Evolutionary conservation across 2,113 vertebrate genomes (phyloP).

Genomic region (Sminthopsis crassicaudata): DNA sequence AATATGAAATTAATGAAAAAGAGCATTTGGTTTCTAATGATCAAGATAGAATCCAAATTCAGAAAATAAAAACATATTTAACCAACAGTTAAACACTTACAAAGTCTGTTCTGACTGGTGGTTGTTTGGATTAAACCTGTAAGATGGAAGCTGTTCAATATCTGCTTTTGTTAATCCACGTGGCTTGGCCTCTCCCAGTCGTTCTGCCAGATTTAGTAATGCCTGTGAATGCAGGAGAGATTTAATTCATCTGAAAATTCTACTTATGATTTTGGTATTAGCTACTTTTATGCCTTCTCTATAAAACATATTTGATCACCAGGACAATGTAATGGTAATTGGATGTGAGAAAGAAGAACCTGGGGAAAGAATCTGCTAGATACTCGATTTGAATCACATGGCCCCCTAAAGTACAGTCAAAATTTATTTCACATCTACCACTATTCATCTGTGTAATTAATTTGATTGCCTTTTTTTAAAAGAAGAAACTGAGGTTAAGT

Average conservation of each 20-base stretch:
- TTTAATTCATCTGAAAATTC: slow-evolving; percentile 35
- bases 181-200: slow-evolving; percentile 97
- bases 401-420: background rate
- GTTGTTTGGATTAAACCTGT: slow-evolving; percentile 98
- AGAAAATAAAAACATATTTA: slow-evolving; percentile 23
- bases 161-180: slow-evolving; percentile 96
- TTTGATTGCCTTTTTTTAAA: background rate
- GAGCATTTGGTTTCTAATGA: background rate
- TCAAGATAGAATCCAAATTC: background rate
- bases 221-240: slow-evolving; percentile 84
- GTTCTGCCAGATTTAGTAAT: slow-evolving; percentile 95
- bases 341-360: background rate
- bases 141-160: slow-evolving; percentile 98
- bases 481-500: background rate
- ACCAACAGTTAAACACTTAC: slow-evolving; percentile 84
- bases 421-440: background rate
- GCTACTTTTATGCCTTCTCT: background rate
- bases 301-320: background rate
- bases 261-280: background rate
- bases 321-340: background rate
- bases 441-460: background rate
- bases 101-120: slow-evolving; percentile 98
- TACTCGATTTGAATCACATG: background rate
- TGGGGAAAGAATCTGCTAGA: background rate
- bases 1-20: background rate